Conservation (phyloP, 2,113 vertebrate genomes). For the Candoia aspera region DNA sequence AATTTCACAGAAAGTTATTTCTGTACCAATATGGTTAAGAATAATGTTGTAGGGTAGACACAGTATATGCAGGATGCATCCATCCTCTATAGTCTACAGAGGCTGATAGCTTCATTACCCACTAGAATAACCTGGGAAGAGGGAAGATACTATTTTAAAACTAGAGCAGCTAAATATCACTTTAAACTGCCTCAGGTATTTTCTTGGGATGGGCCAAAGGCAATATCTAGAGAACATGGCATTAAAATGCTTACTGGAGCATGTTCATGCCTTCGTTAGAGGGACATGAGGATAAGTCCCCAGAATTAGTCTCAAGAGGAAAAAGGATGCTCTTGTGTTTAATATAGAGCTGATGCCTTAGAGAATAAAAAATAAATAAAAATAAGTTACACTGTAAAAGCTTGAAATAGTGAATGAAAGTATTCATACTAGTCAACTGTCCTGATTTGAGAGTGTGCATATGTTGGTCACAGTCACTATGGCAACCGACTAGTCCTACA, state of each 20-base stretch:
- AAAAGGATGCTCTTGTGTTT: background rate
- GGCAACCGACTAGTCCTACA: constrained; percentile 72
- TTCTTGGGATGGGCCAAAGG: background rate
- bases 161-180: background rate
- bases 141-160: background rate
- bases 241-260: background rate
- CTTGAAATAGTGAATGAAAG: constrained; percentile 34
- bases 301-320: background rate
- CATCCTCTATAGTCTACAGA: no score
- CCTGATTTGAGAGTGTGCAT: constrained; percentile 61
- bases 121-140: background rate
- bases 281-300: background rate
- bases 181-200: background rate
- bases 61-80: background rate
- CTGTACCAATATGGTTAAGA: background rate
- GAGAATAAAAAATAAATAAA: constrained; percentile 17
- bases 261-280: constrained; percentile 12
- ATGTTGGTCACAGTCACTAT: constrained; percentile 69
- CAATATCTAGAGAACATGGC: background rate
- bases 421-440: constrained; percentile 56
- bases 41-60: background rate
- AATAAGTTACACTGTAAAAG: constrained; percentile 25
- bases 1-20: background rate
- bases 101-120: background rate
- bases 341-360: constrained; percentile 18